Evolutionary conservation across 2,113 vertebrate genomes (phyloP).

Genomic region (Pungitius pungitius): DNA sequence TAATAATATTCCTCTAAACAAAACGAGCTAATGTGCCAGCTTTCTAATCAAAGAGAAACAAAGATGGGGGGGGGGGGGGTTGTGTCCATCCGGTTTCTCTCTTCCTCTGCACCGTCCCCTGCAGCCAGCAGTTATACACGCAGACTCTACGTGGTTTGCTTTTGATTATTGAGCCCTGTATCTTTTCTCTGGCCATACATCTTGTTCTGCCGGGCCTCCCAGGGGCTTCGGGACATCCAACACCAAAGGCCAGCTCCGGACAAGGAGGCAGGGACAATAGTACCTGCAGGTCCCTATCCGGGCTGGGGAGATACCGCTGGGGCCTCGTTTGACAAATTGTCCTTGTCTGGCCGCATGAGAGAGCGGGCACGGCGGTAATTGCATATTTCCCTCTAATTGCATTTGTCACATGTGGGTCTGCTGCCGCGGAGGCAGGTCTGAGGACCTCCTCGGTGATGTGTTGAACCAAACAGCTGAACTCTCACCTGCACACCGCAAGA

Average conservation of each 20-base stretch:
- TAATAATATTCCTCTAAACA: neutral
- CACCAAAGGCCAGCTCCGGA: constrained; percentile 57
- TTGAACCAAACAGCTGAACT: constrained; percentile 78
- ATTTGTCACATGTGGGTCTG: constrained; percentile 78
- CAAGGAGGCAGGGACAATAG: constrained; percentile 69
- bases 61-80: too few relatives aligned
- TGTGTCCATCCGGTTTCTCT: neutral
- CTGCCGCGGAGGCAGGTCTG: constrained; percentile 55
- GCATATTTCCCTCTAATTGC: constrained; percentile 85
- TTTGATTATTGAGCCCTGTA: constrained; percentile 68
- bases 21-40: neutral
- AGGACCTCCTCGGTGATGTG: constrained; percentile 67
- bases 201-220: constrained; percentile 67
- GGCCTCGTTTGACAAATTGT: constrained; percentile 83
- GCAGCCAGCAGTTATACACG: constrained; percentile 29
- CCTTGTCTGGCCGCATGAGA: constrained; percentile 79
- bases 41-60: too few relatives aligned
- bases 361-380: constrained; percentile 77
- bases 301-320: constrained; percentile 76
- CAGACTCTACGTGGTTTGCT: constrained; percentile 49
- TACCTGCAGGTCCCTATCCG: constrained; percentile 73
- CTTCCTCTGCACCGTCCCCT: constrained; percentile 2
- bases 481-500: constrained; percentile 69
- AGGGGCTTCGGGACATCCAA: constrained; percentile 56
- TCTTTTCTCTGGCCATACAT: constrained; percentile 63